Evolutionary conservation across 2,888 invertebrate genomes (phyloP).

Genomic region (Drosophila tripunctata): DNA sequence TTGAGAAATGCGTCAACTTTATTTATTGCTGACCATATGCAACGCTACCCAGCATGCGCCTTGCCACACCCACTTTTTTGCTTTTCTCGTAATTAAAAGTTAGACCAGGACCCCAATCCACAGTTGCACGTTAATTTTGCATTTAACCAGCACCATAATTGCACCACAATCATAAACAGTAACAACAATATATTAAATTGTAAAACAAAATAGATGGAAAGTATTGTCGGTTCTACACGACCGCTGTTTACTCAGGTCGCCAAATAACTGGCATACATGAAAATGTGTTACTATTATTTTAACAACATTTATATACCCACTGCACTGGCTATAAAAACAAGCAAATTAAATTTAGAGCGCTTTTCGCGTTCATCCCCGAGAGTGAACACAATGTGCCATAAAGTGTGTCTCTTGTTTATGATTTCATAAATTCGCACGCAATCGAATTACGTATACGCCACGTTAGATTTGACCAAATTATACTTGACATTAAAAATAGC

Average conservation of each 20-base stretch:
- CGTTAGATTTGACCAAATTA: constrained; percentile 13
- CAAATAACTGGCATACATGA: too few species aligned
- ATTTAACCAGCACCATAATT: constrained; percentile 57
- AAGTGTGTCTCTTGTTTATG: constrained; percentile 12
- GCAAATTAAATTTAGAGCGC: constrained; percentile 17
- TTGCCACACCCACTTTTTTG: not conserved
- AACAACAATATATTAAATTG: constrained; percentile 16
- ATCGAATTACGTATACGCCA: constrained; percentile 43
- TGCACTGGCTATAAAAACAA: too few species aligned
- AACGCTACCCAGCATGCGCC: not conserved
- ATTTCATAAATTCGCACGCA: constrained; percentile 43
- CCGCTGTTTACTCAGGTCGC: too few species aligned
- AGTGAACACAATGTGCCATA: not conserved
- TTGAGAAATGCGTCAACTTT: not conserved
- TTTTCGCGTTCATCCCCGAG: constrained; percentile 4
- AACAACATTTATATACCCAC: too few species aligned
- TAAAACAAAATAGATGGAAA: too few species aligned
- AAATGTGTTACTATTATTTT: too few species aligned
- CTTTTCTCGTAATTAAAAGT: constrained; percentile 48
- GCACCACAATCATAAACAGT: constrained; percentile 30
- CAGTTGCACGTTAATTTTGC: constrained; percentile 58
- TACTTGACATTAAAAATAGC: constrained; percentile 39
- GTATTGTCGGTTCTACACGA: too few species aligned
- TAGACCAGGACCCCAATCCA: constrained; percentile 38
- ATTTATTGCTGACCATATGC: not conserved